A percentile compares a stretch with the other conserved stretches of the same genome.
Evolutionary conservation across 2,888 invertebrate species (phyloP).

Genomic region (Frankliniella intonsa): DNA sequence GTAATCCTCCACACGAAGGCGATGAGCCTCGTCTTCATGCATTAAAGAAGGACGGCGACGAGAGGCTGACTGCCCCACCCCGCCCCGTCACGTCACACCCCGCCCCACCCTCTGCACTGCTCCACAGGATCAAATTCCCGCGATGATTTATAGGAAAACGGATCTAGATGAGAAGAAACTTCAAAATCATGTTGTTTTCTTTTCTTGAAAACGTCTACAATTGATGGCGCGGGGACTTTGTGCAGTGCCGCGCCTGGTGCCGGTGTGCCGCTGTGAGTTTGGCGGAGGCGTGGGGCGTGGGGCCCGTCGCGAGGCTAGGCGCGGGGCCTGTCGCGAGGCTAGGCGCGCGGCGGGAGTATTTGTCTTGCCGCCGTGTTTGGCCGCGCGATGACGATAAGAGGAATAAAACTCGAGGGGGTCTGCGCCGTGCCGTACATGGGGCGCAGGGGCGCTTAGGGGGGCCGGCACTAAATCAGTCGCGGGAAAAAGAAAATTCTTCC

Average conservation of each 20-base stretch:
- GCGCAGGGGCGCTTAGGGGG: not conserved
- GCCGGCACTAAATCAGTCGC: too few species aligned
- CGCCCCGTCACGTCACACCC: too few species aligned
- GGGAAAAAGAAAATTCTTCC: too few species aligned
- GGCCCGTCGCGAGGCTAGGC: not conserved
- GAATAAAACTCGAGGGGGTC: not conserved
- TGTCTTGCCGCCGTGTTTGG: slow-evolving; percentile 12
- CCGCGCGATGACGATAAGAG: slow-evolving; percentile 7
- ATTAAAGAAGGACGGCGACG: too few species aligned
- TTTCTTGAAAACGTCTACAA: too few species aligned
- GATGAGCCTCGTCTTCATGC: not conserved
- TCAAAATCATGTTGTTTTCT: too few species aligned
- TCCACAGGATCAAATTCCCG: too few species aligned
- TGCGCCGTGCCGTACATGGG: not conserved
- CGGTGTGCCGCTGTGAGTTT: not conserved
- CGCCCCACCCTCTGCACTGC: too few species aligned
- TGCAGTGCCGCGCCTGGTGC: not conserved
- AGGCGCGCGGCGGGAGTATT: not conserved
- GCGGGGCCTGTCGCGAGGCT: not conserved
- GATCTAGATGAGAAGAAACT: too few species aligned
- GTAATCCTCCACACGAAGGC: not conserved
- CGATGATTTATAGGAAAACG: too few species aligned
- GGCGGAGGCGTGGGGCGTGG: too few species aligned
- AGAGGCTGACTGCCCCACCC: too few species aligned
- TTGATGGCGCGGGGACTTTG: not conserved